Evolutionary conservation across 2,113 vertebrate genomes (phyloP), one percentile per base, ranked within the genome.

Genomic region (Zootoca vivipara): DNA sequence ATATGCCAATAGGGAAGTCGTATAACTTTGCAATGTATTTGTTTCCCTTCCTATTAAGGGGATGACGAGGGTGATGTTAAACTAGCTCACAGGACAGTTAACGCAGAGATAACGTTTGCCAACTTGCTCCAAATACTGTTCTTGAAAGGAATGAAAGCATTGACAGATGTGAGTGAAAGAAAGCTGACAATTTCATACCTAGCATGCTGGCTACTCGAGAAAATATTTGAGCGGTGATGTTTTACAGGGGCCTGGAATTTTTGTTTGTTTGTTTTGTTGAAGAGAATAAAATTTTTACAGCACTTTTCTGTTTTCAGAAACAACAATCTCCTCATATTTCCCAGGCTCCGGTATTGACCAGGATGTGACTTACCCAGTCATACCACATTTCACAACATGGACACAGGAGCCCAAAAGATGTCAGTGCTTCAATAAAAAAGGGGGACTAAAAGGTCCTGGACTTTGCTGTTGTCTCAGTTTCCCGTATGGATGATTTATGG

Each of bases 281-380:
- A 87, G 4, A 82, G 81, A 95, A 92, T 92, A 92, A 92, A 94
- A 92, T 82, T 80, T 86, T 95, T 95, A 92, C 90, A 92, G 7
- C 88, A 90, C 93, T 94, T 92, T 94, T 94, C 79, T 94, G 82
- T 92, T 95, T 95, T 93, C 83, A 95, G 91, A 94, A 95, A 91
- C 88, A 95, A 90, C 90, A 93, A 67, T 86, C 75, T 20, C 81
- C 90, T 93, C 73, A 0, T 67, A 85, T 93, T 94, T 94, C 91
- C 88, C 93, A 96, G 91, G 67, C 65, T 42, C 67, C 0, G 0
- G 9, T 85, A 82, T 26, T 85, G 91, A 86, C 85, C 0, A 0
- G 79, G 56, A 86, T 24, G 20, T 91, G 75, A 83, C 46, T 88
- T 86, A 92, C 26, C 81, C 0, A 0, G 67, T 87, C 77, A 85